These are phyloP conservation scores for Sylvilagus floridanus DNA, from an alignment of 2,797 vertebrate genomes.

Conservation along the genomic window DNA sequence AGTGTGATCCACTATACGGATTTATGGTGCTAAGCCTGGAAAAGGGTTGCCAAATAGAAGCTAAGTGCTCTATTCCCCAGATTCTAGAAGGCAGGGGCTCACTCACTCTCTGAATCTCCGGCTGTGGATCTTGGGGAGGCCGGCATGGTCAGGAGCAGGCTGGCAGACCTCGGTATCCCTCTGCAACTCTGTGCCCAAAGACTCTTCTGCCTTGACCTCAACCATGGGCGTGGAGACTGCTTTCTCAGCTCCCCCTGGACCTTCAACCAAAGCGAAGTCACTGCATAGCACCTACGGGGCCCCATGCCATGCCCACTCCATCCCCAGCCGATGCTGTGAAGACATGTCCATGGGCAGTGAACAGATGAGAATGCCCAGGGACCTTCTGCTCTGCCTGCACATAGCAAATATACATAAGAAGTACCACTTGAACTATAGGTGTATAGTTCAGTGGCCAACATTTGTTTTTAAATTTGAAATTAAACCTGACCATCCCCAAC, in stretches of 20 bases:
- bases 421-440: not conserved
- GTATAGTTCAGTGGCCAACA: not conserved
- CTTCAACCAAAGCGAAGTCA: slow-evolving; percentile 63
- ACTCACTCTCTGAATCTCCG: slow-evolving; percentile 98
- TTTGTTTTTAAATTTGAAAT: slow-evolving; percentile 41
- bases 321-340: not conserved
- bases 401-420: not conserved
- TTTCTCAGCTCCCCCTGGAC: slow-evolving; percentile 24
- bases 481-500: not conserved
- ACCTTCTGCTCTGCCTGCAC: not conserved
- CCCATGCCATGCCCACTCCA: fast-evolving
- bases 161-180: slow-evolving; percentile 62
- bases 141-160: not conserved
- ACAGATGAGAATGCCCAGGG: not conserved
- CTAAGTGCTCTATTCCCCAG: not conserved
- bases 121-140: slow-evolving; percentile 95
- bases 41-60: not conserved
- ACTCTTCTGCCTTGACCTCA: slow-evolving; percentile 66
- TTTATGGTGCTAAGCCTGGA: not conserved
- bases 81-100: not conserved
- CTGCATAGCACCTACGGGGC: fast-evolving
- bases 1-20: not conserved
- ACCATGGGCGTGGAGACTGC: not conserved
- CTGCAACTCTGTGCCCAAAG: slow-evolving; percentile 15
- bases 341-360: not conserved